Conservation (phyloP, 2,888 invertebrate genomes). For the Hemicrepidius hirtus region DNA sequence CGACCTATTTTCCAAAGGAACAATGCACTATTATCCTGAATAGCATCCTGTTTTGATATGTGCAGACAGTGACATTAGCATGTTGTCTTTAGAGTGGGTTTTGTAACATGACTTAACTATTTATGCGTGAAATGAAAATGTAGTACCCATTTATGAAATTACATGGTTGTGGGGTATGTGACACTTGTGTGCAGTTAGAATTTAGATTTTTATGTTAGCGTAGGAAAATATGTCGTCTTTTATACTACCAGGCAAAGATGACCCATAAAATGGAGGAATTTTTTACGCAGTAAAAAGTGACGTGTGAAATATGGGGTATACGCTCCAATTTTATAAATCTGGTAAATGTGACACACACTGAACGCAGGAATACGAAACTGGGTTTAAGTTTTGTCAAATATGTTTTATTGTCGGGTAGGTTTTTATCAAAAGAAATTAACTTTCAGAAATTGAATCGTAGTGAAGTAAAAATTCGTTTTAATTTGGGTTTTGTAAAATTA, state of each 20-base stretch:
- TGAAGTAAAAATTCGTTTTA: no score
- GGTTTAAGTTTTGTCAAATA: conserved; percentile 3
- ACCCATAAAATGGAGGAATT: not conserved
- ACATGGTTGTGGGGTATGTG: not conserved
- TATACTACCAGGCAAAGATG: not conserved
- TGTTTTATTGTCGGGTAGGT: not conserved
- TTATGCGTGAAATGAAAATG: conserved; percentile 1
- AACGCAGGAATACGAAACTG: not conserved
- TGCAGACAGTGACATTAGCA: conserved; percentile 27
- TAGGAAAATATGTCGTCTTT: not conserved
- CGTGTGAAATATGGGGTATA: not conserved
- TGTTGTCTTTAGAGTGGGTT: conserved; percentile 11
- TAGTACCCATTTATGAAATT: not conserved
- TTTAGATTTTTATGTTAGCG: no score
- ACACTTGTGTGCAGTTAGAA: not conserved
- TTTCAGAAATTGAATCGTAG: no score
- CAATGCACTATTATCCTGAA: conserved; percentile 28
- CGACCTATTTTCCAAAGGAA: conserved; percentile 28
- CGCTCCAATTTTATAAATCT: not conserved
- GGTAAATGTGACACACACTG: not conserved
- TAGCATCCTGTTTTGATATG: conserved; percentile 25
- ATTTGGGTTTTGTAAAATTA: no score
- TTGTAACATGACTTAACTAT: not conserved
- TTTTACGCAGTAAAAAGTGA: not conserved
- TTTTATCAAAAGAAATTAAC: not conserved